These are phyloP conservation scores for Drosophila guanche DNA, from an alignment of 1,140 invertebrate species.

Conservation along the genomic window DNA sequence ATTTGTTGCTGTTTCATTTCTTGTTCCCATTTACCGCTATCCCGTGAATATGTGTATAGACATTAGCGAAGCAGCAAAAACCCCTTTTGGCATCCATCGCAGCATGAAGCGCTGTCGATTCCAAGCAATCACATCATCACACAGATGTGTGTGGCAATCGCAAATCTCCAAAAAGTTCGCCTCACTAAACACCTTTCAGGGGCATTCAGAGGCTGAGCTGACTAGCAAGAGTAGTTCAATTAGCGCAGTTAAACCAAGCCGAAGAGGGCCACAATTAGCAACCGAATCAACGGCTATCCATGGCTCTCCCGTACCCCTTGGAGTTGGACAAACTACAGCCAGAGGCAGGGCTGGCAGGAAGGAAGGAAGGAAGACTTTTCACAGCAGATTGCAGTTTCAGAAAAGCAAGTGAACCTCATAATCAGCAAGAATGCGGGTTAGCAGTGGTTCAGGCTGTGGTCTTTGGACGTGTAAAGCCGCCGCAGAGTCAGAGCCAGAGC, in stretches of 20 bases:
- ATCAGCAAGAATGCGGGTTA: conserved; percentile 48
- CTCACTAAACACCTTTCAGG: conserved; percentile 40
- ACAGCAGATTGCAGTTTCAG: conserved; percentile 57
- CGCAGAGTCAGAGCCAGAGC: conserved; percentile 17
- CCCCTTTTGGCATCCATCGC: neutral
- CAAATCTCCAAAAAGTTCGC: conserved; percentile 9
- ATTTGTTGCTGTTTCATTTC: too few relatives aligned
- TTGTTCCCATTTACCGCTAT: too few relatives aligned
- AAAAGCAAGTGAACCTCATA: conserved; percentile 50
- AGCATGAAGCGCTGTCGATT: conserved; percentile 8
- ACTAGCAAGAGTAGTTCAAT: conserved; percentile 52
- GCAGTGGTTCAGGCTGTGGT: conserved; percentile 10
- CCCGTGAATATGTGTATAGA: too few relatives aligned
- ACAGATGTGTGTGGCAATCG: conserved; percentile 4
- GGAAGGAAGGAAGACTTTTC: conserved; percentile 25
- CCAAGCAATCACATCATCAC: conserved; percentile 7
- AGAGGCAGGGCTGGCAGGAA: conserved; percentile 9
- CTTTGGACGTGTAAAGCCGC: conserved; percentile 37
- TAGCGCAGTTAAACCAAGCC: conserved; percentile 60
- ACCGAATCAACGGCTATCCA: conserved; percentile 50
- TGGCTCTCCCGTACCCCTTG: conserved; percentile 10
- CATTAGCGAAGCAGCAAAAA: neutral
- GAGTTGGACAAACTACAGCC: conserved; percentile 29
- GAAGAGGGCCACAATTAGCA: conserved; percentile 65
- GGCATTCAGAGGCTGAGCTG: neutral